A percentile compares a stretch with the other conserved stretches of the same genome.
Conservation (phyloP, 2,113 vertebrate genomes). For the Anoplopoma fimbria region DNA sequence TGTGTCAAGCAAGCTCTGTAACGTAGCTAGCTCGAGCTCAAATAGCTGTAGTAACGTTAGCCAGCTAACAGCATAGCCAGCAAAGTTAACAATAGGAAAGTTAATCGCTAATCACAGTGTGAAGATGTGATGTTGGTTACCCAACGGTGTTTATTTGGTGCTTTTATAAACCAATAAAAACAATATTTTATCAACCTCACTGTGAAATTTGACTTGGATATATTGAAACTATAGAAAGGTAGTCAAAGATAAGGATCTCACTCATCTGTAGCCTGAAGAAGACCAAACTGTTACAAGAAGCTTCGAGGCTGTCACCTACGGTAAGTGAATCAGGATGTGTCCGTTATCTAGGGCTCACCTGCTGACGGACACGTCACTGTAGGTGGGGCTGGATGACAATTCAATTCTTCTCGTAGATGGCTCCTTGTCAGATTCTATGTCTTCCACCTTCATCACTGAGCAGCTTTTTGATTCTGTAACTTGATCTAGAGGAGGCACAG, state of each 20-base stretch:
- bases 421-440: slow-evolving; percentile 19
- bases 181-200: background rate
- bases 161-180: too few species aligned
- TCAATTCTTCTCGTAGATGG: background rate
- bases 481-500: slow-evolving; percentile 27
- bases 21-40: too few species aligned
- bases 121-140: too few species aligned
- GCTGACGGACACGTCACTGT: slow-evolving; percentile 81
- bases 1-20: too few species aligned
- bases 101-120: too few species aligned
- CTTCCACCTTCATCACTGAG: slow-evolving; percentile 24
- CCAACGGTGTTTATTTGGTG: too few species aligned
- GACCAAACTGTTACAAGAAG: background rate
- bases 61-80: too few species aligned
- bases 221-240: background rate
- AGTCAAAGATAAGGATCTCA: background rate
- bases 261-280: background rate
- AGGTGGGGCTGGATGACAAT: slow-evolving; percentile 72
- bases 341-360: slow-evolving; percentile 69
- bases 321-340: background rate
- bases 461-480: slow-evolving; percentile 23
- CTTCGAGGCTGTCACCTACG: background rate
- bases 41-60: too few species aligned
- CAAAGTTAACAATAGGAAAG: too few species aligned
- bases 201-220: background rate